phyloP scores from a whole-genome alignment of 2,888 invertebrate genomes.

The Vesta saturnalis region DNA sequence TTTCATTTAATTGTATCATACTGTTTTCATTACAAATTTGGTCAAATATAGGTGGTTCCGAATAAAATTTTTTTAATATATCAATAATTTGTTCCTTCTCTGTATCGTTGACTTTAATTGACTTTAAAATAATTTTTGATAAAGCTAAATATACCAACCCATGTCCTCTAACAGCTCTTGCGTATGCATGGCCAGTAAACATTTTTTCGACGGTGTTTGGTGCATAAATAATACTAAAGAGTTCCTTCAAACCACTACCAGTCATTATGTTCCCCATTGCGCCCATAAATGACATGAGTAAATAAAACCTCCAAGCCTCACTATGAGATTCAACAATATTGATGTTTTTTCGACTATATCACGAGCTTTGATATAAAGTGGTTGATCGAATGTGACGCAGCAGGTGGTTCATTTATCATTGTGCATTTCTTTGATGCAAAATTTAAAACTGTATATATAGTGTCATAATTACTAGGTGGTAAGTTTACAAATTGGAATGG shows the following conservation, averaged over 20 bases:
- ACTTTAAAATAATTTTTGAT: constrained; percentile 50
- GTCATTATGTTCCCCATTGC: constrained; percentile 56
- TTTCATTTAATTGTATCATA: constrained; percentile 47
- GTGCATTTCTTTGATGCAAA: constrained; percentile 48
- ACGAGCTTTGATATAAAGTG: background rate
- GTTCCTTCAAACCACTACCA: constrained; percentile 57
- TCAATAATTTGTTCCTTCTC: constrained; percentile 33
- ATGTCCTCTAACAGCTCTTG: constrained; percentile 43
- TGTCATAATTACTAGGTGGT: background rate
- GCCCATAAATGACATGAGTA: constrained; percentile 49
- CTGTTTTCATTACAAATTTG: constrained; percentile 52
- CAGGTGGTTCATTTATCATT: constrained; percentile 28
- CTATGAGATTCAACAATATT: constrained; percentile 52
- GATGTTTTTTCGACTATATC: no score
- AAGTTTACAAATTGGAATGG: background rate
- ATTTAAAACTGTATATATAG: background rate
- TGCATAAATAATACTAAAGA: constrained; percentile 39
- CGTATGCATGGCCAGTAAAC: constrained; percentile 45
- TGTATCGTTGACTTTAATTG: constrained; percentile 48
- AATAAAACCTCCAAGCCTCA: constrained; percentile 48
- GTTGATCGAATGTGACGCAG: constrained; percentile 33
- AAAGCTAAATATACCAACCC: constrained; percentile 52
- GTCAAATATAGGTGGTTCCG: background rate
- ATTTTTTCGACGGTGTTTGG: constrained; percentile 49
- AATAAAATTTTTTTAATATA: background rate